These are phyloP conservation scores for Coelogynopora nodosa DNA, from an alignment of 2,888 invertebrate species.

Conservation along the genomic window DNA sequence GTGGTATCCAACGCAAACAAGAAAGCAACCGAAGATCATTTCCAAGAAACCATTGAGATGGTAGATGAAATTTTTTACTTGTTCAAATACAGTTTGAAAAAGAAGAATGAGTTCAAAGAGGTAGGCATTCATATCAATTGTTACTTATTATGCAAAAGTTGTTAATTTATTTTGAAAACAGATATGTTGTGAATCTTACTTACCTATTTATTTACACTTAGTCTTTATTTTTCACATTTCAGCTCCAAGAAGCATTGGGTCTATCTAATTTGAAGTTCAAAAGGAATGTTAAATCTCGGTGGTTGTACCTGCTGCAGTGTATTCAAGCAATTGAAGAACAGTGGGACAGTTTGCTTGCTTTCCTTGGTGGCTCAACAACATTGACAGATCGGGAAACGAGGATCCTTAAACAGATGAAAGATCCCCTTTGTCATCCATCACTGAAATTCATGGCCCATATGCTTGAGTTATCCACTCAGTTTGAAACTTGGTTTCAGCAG, in stretches of 20 bases:
- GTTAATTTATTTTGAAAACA: not conserved
- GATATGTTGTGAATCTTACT: not conserved
- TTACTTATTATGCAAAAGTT: not conserved
- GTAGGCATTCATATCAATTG: not conserved
- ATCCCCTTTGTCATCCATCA: not conserved
- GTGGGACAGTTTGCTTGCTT: not conserved
- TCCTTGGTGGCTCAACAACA: not conserved
- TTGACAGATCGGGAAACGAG: not conserved
- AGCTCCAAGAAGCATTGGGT: not conserved
- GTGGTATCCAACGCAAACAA: slow-evolving; percentile 32
- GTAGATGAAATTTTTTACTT: not conserved
- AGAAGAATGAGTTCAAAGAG: not conserved
- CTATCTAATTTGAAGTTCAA: slow-evolving; percentile 2
- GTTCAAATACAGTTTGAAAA: slow-evolving; percentile 15
- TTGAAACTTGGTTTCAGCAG: not conserved
- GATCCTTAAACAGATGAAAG: not conserved
- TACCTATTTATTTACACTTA: not conserved
- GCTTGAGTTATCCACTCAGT: not conserved
- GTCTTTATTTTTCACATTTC: not conserved
- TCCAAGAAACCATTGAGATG: not conserved
- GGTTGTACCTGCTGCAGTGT: not conserved
- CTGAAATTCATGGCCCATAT: not conserved
- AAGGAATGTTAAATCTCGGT: slow-evolving; percentile 1
- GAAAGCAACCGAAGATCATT: not conserved
- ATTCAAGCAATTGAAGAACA: not conserved